Percentiles rank a stretch among this genome's conserved stretches.
Evolutionary conservation across 1,140 invertebrate species (phyloP).

Genomic region (Colletes gigas): DNA sequence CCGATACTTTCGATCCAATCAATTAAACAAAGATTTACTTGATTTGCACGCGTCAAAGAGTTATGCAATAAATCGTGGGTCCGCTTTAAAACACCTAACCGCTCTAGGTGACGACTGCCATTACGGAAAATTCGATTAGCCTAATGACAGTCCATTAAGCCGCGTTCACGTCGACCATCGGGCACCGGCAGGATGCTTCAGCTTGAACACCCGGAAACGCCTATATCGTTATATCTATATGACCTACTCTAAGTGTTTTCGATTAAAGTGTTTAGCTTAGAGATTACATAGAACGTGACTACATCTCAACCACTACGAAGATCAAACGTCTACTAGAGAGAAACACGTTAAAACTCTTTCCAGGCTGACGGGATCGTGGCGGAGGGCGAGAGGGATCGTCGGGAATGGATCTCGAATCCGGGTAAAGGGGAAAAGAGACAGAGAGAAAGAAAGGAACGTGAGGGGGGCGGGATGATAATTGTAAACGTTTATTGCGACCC

Average conservation of each 20-base stretch:
- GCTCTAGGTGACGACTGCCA: not conserved
- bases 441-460: not conserved
- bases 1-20: no score
- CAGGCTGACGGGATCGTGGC: constrained; percentile 50
- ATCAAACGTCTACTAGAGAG: constrained; percentile 76
- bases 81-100: not conserved
- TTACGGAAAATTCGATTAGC: not conserved
- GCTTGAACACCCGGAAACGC: constrained; percentile 58
- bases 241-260: constrained; percentile 71
- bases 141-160: not conserved
- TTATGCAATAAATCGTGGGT: not conserved
- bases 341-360: constrained; percentile 67
- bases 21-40: not conserved
- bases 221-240: constrained; percentile 66
- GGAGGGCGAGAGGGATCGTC: constrained; percentile 37
- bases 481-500: constrained; percentile 37
- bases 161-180: not conserved
- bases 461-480: not conserved
- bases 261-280: constrained; percentile 77
- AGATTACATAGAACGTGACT: constrained; percentile 78
- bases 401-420: constrained; percentile 4
- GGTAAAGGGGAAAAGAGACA: constrained; percentile 38
- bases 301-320: constrained; percentile 72
- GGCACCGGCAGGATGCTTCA: constrained; percentile 43
- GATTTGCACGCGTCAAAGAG: not conserved